Conservation (phyloP, 2,888 invertebrate species). For the Hedychridium roseum region DNA sequence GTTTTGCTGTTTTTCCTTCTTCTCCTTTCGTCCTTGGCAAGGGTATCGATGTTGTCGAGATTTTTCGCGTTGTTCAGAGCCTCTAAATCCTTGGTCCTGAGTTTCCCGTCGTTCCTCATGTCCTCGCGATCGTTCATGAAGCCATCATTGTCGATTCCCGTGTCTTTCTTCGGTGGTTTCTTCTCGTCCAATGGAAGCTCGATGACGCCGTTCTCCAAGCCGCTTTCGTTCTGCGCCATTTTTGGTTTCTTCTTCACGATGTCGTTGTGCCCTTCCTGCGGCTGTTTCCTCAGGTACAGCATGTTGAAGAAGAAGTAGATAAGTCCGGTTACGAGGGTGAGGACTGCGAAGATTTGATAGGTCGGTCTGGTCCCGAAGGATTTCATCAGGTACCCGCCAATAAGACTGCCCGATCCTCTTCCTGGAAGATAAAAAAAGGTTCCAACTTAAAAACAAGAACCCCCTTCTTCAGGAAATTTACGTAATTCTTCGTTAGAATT, state of each 20-base stretch:
- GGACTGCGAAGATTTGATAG: slow-evolving; percentile 74
- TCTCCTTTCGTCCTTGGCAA: background rate
- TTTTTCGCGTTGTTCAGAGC: slow-evolving; percentile 48
- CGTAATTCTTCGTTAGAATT: too few relatives aligned
- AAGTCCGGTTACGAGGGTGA: slow-evolving; percentile 72
- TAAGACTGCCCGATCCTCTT: slow-evolving; percentile 77
- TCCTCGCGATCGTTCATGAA: slow-evolving; percentile 24
- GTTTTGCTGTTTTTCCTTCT: slow-evolving; percentile 2
- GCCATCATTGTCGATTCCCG: slow-evolving; percentile 30
- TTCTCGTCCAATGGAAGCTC: slow-evolving; percentile 34
- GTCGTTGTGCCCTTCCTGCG: slow-evolving; percentile 67
- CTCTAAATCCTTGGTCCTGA: slow-evolving; percentile 32
- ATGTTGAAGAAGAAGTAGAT: slow-evolving; percentile 76
- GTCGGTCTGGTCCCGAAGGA: slow-evolving; percentile 76
- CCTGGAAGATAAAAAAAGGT: slow-evolving; percentile 65
- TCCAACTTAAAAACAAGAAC: background rate
- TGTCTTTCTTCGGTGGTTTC: slow-evolving; percentile 10
- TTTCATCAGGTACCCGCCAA: slow-evolving; percentile 80
- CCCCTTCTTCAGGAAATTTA: background rate
- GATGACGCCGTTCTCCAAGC: slow-evolving; percentile 24
- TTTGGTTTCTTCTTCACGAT: slow-evolving; percentile 69
- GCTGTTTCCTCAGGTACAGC: slow-evolving; percentile 70
- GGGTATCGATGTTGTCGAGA: slow-evolving; percentile 44
- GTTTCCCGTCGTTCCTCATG: slow-evolving; percentile 8
- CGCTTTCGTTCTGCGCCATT: slow-evolving; percentile 23